Percentiles rank a stretch among this genome's conserved stretches.
Conservation (phyloP, 1,140 invertebrate species). For the Drosophila fuyamai region DNA sequence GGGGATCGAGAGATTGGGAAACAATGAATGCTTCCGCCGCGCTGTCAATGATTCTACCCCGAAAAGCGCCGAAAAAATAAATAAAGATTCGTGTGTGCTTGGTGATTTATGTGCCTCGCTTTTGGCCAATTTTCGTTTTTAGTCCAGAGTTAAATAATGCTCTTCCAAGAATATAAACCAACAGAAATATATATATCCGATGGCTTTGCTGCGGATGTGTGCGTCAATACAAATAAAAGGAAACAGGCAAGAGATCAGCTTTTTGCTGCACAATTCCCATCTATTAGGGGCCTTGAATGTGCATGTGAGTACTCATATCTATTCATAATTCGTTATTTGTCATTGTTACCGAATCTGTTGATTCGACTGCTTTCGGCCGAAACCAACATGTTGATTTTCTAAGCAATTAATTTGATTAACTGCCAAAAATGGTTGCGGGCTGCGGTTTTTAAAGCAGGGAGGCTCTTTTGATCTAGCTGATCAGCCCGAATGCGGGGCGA, state of each 20-base stretch:
- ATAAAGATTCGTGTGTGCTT: constrained; percentile 51
- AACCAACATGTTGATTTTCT: constrained; percentile 78
- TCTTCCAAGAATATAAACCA: constrained; percentile 76
- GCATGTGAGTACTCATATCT: constrained; percentile 63
- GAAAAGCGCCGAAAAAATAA: constrained; percentile 48
- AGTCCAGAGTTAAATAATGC: constrained; percentile 79
- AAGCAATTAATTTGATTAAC: constrained; percentile 82
- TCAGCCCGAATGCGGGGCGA: constrained; percentile 25
- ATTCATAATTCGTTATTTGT: constrained; percentile 78
- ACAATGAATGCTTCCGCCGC: constrained; percentile 81
- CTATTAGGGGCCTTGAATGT: constrained; percentile 68
- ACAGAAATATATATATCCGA: constrained; percentile 2
- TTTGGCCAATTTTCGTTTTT: constrained; percentile 83
- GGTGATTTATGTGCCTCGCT: constrained; percentile 79
- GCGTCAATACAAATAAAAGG: constrained; percentile 13
- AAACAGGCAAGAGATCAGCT: constrained; percentile 27
- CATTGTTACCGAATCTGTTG: constrained; percentile 59
- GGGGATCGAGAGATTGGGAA: constrained; percentile 65
- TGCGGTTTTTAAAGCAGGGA: constrained; percentile 52
- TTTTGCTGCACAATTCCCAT: constrained; percentile 63
- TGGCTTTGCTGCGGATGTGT: not conserved
- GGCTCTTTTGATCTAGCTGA: constrained; percentile 63
- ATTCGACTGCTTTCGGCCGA: constrained; percentile 45
- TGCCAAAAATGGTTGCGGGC: constrained; percentile 57
- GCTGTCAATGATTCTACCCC: constrained; percentile 81